Evolutionary conservation across 2,113 vertebrate species (phyloP), one percentile per base, ranked within the genome.

Genomic region (Salvator merianae): DNA sequence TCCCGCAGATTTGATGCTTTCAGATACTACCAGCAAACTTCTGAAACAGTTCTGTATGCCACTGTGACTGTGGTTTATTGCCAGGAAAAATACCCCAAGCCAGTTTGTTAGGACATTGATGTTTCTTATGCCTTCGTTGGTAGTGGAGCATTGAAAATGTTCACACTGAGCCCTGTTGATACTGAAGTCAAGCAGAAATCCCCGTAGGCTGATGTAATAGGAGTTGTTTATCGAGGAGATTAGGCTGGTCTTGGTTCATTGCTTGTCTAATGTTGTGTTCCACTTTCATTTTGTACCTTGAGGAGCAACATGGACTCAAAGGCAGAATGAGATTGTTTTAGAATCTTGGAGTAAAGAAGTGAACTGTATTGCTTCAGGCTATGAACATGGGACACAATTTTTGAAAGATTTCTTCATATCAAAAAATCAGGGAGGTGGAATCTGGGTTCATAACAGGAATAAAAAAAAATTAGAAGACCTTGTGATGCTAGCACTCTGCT

Each of bases 41-140:
- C 86, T 84, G 71, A 72, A 89, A 77, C 28, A 22, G 0, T 0
- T 81, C 43, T 82, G 71, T 90, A 88, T 78, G 76, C 77, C 78
- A 76, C 85, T 87, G 53, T 86, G 50, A n/a, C 71, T 87, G 24
- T 84, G 30, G 26, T 79, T 92, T 81, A 59, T 81, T 81, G 92
- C 89, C 93, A 94, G 90, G 7, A 92, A 91, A 91, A 93, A 91
- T 86, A 94, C 68, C 79, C n/a, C 73, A 71, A 79, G 50, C 77
- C 55, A 88, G 70, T 87, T 87, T 92, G 85, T 88, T 92, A 92
- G 88, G 84, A 89, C 78, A 90, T n/a, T 62, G 85, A 5, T 84
- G 88, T 65, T 91, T 89, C 88, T 91, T 68, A 83, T 87, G 78
- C 77, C 7, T 82, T 89, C 87, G 38, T 62, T 84, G 34, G 87